phyloP scores from a whole-genome alignment of 2,113 vertebrate species.

The Pogona vitticeps region DNA sequence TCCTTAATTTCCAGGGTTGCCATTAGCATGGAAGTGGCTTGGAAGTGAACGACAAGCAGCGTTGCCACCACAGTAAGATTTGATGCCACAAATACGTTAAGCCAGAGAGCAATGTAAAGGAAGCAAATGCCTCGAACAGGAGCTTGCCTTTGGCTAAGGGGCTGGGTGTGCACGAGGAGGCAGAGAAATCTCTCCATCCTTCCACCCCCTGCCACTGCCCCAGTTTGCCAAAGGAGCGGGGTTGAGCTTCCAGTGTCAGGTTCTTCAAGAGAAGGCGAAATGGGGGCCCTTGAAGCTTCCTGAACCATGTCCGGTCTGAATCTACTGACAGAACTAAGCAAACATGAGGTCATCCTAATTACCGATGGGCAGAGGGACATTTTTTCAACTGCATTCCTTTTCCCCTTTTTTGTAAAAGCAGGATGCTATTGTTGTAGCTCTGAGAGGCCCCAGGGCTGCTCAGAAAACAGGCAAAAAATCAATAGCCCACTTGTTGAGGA shows the following conservation, averaged over 20 bases:
- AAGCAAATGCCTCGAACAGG: slow-evolving; percentile 13
- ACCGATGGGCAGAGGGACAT: slow-evolving; percentile 60
- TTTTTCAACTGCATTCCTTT: slow-evolving; percentile 49
- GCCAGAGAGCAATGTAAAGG: accelerated
- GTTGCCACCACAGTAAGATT: too few species aligned
- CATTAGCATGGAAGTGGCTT: too few species aligned
- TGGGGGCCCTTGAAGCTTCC: slow-evolving; percentile 29
- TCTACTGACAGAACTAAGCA: slow-evolving; percentile 44
- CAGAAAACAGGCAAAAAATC: slow-evolving; percentile 81
- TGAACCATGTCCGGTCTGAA: background rate
- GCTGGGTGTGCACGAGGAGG: background rate
- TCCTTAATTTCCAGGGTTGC: too few species aligned
- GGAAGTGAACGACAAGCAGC: too few species aligned
- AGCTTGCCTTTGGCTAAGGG: background rate
- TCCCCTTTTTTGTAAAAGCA: background rate
- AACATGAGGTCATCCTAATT: slow-evolving; percentile 58
- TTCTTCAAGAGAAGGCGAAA: slow-evolving; percentile 35
- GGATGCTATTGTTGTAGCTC: slow-evolving; percentile 72
- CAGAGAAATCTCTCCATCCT: slow-evolving; percentile 23
- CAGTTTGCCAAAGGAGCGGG: slow-evolving; percentile 28
- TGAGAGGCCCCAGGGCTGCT: slow-evolving; percentile 76
- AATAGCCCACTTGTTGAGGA: slow-evolving; percentile 84
- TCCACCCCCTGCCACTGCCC: too few species aligned
- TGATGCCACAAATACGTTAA: background rate
- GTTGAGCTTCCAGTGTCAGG: slow-evolving; percentile 16